These are phyloP conservation scores for Macrobrachium rosenbergii DNA, from an alignment of 1,140 invertebrate genomes.

Conservation along the genomic window DNA sequence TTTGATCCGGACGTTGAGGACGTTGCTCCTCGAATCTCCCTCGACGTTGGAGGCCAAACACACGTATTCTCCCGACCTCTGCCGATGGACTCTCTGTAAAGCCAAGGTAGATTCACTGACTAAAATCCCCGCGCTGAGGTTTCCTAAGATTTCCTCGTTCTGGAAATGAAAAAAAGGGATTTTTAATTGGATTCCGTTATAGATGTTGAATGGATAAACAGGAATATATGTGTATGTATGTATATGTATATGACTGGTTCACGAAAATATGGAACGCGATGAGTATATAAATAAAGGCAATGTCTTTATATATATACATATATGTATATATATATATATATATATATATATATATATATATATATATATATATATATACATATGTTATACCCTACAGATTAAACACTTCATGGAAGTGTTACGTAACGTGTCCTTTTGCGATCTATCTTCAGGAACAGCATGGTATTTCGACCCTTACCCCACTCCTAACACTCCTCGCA, in stretches of 20 bases:
- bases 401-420: no score
- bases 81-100: constrained; percentile 76
- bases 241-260: not conserved
- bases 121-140: constrained; percentile 77
- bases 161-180: constrained; percentile 69
- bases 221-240: not conserved
- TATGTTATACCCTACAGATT: no score
- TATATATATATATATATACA: constrained; percentile 20
- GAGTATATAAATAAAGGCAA: not conserved
- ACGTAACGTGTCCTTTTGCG: no score
- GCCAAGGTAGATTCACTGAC: constrained; percentile 79
- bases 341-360: constrained; percentile 30
- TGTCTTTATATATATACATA: no score
- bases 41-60: constrained; percentile 76
- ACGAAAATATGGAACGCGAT: not conserved
- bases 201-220: not conserved
- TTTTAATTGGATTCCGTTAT: not conserved
- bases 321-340: constrained; percentile 20
- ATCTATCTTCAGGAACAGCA: no score
- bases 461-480: no score
- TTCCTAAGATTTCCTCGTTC: constrained; percentile 75
- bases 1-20: constrained; percentile 79
- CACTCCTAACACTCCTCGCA: no score
- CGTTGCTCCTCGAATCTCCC: constrained; percentile 73
- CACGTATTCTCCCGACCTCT: constrained; percentile 79